These are phyloP conservation scores for Chesias legatella DNA, from an alignment of 2,888 invertebrate species.

Conservation along the genomic window DNA sequence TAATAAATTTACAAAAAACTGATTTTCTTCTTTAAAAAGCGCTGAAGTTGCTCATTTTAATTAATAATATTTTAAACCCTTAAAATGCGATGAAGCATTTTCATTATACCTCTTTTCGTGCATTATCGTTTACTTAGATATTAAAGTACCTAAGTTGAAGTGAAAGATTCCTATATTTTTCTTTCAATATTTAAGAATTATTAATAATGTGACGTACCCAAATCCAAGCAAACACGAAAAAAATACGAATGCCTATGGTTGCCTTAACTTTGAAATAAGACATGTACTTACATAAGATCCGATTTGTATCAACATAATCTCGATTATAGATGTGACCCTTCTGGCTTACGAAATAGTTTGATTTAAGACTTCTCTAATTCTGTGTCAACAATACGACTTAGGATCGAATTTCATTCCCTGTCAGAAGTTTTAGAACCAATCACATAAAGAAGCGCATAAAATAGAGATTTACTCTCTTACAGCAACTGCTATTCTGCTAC, in stretches of 20 bases:
- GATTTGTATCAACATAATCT: constrained; percentile 53
- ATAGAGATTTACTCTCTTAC: constrained; percentile 7
- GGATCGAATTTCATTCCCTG: constrained; percentile 25
- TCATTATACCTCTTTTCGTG: not conserved
- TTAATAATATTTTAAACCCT: constrained; percentile 60
- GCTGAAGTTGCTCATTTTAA: constrained; percentile 63
- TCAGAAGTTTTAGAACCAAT: constrained; percentile 19
- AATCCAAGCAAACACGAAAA: too few species aligned
- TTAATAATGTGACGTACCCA: too few species aligned
- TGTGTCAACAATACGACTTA: constrained; percentile 14
- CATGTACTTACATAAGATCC: constrained; percentile 35
- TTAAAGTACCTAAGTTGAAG: too few species aligned
- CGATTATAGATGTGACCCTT: constrained; percentile 36
- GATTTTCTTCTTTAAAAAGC: constrained; percentile 52
- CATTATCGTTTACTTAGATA: too few species aligned
- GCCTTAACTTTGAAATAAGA: too few species aligned
- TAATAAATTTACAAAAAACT: constrained; percentile 58
- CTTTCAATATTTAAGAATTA: too few species aligned
- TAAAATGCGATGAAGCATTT: constrained; percentile 29
- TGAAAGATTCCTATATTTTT: too few species aligned
- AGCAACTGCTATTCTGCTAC: not conserved
- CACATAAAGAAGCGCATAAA: constrained; percentile 20
- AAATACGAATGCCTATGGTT: too few species aligned
- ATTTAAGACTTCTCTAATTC: constrained; percentile 5
- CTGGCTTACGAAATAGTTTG: constrained; percentile 21